Base-by-base conservation (phyloP, 2,113 vertebrate species). In the Periophthalmodon schlosseri region DNA sequence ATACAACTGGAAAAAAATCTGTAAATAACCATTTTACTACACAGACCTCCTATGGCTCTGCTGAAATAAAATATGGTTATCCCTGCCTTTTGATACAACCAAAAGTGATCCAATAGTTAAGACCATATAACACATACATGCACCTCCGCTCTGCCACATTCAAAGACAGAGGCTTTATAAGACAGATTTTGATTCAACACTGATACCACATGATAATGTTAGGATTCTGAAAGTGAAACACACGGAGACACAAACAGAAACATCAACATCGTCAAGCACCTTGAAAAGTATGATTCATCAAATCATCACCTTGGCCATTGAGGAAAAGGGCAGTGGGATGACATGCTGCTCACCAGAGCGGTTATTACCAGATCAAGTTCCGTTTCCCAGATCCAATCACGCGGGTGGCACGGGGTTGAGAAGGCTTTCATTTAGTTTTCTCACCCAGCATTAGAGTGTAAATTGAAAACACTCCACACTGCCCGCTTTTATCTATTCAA, bases 101-200 rank as follows among this genome's bases (percentile, higher is more conserved):
- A 83, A 89, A 76, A 85, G 84, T 90, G 89, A 91, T 86, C 81
- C 71, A 78, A 90, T 87, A 84, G 78, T 87, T 91, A 91, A 90
- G 90, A 91, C 91, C 87, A 86, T 80, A 89, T 88, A 83, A 88
- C 87, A 91, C 85, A 73, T 74, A 90, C 92, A 93, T 91, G 90
- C 89, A 91, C 89, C 88, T 89, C 90, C 83, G 82, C 89, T 88
- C 91, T 91, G 91, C 85, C 91, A 92, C 90, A 91, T 91, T 91
- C 91, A 88, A 89, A 91, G 85, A 88, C 89, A 90, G 86, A 91
- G 79, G 88, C 82, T 80, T 80, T 84, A 86, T 75, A 89, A 86
- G 79, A 92, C 84, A 84, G 71, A 76, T 89, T 90, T 82, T 74
- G 86, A 87, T 87, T 91, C 78, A 91, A 92, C 90, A 93, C 89